phyloP scores from a whole-genome alignment of 2,113 vertebrate species.

The Notarius lentiginosus region DNA sequence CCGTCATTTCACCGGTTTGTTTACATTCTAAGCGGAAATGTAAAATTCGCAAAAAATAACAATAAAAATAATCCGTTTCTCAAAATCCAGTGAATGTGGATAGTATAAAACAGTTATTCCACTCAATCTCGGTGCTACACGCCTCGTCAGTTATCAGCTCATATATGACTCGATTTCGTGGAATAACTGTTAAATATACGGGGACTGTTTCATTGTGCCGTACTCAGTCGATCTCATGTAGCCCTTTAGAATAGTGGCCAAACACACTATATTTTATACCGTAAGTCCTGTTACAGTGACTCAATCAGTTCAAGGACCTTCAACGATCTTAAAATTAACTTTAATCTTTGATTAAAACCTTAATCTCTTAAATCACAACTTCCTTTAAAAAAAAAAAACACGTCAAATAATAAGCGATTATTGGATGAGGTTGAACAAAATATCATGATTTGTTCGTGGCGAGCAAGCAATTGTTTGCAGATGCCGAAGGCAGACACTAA shows the following conservation, averaged over 20 bases:
- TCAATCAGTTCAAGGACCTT: background rate
- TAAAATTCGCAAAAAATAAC: too few relatives aligned
- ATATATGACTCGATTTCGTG: too few relatives aligned
- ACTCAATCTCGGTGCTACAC: too few relatives aligned
- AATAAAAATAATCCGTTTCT: too few relatives aligned
- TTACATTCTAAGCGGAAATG: background rate
- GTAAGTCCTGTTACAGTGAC: background rate
- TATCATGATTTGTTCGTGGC: too few relatives aligned
- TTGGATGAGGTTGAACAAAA: too few relatives aligned
- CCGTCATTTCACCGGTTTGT: background rate
- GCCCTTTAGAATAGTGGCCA: background rate
- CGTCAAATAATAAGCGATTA: background rate
- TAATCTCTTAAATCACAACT: background rate
- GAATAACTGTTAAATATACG: too few relatives aligned
- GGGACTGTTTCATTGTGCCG: background rate
- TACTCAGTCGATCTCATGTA: background rate
- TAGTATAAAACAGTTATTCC: too few relatives aligned
- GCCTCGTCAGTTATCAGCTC: too few relatives aligned
- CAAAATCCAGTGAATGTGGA: too few relatives aligned
- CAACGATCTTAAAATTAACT: background rate
- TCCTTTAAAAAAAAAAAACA: background rate
- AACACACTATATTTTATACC: background rate
- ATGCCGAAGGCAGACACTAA: too few relatives aligned
- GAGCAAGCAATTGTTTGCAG: too few relatives aligned
- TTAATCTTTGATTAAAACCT: background rate